These are phyloP conservation scores for Cottus gobio DNA, from an alignment of 2,113 vertebrate genomes.

Conservation along the genomic window DNA sequence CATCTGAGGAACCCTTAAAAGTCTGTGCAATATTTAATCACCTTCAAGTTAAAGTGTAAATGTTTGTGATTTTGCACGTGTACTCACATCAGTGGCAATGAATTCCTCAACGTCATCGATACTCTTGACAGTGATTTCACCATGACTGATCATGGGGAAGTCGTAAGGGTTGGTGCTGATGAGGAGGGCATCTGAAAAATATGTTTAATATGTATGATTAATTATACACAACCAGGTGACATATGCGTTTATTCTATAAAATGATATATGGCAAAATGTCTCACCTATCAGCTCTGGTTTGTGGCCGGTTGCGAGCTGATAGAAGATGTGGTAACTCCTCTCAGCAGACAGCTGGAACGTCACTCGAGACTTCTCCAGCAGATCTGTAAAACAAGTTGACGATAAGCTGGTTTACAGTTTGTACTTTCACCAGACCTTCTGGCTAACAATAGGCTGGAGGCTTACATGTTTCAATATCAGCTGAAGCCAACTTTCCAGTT, in stretches of 20 bases:
- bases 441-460: not conserved
- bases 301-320: constrained; percentile 80
- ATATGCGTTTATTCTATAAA: constrained; percentile 10
- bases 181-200: constrained; percentile 75
- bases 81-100: constrained; percentile 84
- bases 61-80: not conserved
- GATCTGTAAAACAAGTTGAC: constrained; percentile 63
- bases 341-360: constrained; percentile 80
- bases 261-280: not conserved
- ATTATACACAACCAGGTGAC: not conserved
- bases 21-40: not conserved
- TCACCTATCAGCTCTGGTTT: constrained; percentile 77
- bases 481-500: constrained; percentile 94
- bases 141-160: constrained; percentile 75
- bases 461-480: constrained; percentile 98
- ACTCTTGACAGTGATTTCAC: constrained; percentile 90
- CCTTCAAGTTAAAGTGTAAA: not conserved
- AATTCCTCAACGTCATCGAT: constrained; percentile 90
- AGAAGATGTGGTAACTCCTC: constrained; percentile 83
- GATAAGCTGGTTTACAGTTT: constrained; percentile 23
- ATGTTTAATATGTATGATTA: constrained; percentile 27
- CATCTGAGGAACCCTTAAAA: not conserved
- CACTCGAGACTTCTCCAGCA: constrained; percentile 73
- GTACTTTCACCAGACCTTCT: constrained; percentile 4
- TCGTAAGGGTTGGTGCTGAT: constrained; percentile 76